phyloP scores from a whole-genome alignment of 2,888 invertebrate genomes.

The Agonopterix heracliana region DNA sequence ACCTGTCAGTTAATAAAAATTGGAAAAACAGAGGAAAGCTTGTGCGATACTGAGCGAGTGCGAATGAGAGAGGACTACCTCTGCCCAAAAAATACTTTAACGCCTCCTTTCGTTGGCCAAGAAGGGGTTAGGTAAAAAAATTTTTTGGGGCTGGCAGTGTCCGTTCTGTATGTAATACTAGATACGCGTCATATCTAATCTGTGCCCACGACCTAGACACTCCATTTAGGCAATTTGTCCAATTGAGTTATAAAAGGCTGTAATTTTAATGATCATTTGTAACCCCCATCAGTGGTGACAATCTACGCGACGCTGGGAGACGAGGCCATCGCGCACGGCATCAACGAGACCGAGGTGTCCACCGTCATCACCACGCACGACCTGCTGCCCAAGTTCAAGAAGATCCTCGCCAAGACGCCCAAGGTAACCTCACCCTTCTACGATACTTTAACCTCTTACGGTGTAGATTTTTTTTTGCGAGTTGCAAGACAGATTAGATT shows the following conservation, averaged over 20 bases:
- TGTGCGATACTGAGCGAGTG: too few species aligned
- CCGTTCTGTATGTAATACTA: too few species aligned
- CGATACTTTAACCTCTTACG: background rate
- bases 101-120: background rate
- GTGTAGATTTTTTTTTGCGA: too few species aligned
- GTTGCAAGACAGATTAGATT: too few species aligned
- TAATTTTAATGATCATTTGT: background rate
- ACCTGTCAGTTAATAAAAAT: too few species aligned
- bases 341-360: constrained; percentile 96
- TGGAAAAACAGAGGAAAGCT: too few species aligned
- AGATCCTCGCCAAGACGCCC: constrained; percentile 83
- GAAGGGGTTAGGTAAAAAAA: background rate
- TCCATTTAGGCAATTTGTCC: background rate
- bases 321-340: constrained; percentile 96
- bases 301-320: constrained; percentile 98
- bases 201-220: background rate
- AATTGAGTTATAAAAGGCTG: too few species aligned
- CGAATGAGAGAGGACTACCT: too few species aligned
- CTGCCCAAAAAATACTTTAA: too few species aligned
- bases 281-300: constrained; percentile 87
- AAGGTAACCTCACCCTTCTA: constrained; percentile 53
- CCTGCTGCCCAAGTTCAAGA: constrained; percentile 92
- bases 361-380: constrained; percentile 96
- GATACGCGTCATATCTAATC: background rate
- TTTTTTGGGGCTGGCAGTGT: background rate